Base-by-base conservation (phyloP, 2,888 invertebrate genomes). In the Dermolepida albohirtum region DNA sequence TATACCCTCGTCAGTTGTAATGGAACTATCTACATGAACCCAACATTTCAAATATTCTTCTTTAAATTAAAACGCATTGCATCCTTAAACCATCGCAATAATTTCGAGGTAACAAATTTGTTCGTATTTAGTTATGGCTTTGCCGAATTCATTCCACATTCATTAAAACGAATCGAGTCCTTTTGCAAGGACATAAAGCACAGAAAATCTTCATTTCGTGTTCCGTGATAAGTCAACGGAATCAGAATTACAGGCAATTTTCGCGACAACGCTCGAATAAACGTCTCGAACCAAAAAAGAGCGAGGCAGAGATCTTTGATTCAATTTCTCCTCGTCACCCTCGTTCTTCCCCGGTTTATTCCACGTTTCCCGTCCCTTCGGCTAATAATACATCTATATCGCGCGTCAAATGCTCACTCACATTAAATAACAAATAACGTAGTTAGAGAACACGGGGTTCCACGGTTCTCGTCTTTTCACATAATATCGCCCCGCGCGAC, bases 401-500 rank as follows among this genome's bases (percentile, higher is more conserved):
- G 34, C 29, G 59, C 44, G 44, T 44, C 59, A 44, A 59, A 59
- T 29, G 44, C 47, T 16, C 47, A 22, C 40, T 39, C 47, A 39
- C 47, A 66, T 66, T 66, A 66, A 66, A 66, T 57, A 66, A 66
- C 66, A 66, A 66, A 66, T 66, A 66, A 66, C 66, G 47, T 52
- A 50, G 64, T 65, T 65, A 54, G 43, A 27, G 39, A 39, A 41
- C 55, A 17, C 34, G 40, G 34, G 34, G 34, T 34, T 34, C 34
- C 34, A 1, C 34, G 34, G 6, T 14, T 14, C 14, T n/a, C 40
- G 11, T 8, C 11, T 43, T 59, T 40, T 54, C 16, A 16, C 40
- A 14, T 17, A 40, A 2, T 82, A 82, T 41, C 16, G 14, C 49
- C 47, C 14, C 40, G 50, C 22, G 17, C 64, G 57, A 16, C 52